Base-by-base conservation (phyloP, 2,888 invertebrate species). In the Trichogramma evanescens region DNA sequence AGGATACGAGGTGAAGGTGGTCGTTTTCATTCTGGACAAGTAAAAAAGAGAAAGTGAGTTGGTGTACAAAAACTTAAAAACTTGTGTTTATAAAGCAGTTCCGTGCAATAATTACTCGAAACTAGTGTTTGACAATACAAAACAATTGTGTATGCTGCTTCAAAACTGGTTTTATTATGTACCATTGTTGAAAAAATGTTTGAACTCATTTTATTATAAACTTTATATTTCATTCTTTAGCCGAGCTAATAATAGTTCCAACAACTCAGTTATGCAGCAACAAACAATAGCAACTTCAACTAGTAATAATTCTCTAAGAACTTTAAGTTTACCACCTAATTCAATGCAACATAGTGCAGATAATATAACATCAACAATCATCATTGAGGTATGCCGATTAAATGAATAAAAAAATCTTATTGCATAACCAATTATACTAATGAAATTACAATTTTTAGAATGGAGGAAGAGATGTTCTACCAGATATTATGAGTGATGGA, bases 1-100 rank as follows among this genome's bases (percentile, higher is more conserved):
- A 84, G 98, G 72, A 90, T 94, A 72, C 86, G 98, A 58, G 97
- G 97, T 1, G 95, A 96, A 81, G 97, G 97, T 10, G 98, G 98
- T 4, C 84, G 97, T 66, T 98, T 98, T 78, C 92, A 94, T 76
- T 90, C 93, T 0, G 86, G 86, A 42, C 84, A 77, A 71, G 74
- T 74, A 2, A 77, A 77, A 55, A 77, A 77, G 62, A 70, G 76
- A 65, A 75, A 69, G 77, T 77, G 68, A 73, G 70, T 71, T 48
- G 26, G 10, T 54, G 26, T 26, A 26, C 26, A 26, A 26, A 26
- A 26, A 26, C 5, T 42, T 26, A 9, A 46, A 48, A 42, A 50
- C 43, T 54, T 43, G 42, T 61, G 50, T 50, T 52, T 55, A 42
- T 44, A n/a, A 40, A 41, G 42, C n/a, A 46, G 13, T 50, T 10